Percentiles rank a stretch among this genome's conserved stretches.
Conservation (phyloP, 2,797 vertebrate species). For the Hypotaenidia okinawae region DNA sequence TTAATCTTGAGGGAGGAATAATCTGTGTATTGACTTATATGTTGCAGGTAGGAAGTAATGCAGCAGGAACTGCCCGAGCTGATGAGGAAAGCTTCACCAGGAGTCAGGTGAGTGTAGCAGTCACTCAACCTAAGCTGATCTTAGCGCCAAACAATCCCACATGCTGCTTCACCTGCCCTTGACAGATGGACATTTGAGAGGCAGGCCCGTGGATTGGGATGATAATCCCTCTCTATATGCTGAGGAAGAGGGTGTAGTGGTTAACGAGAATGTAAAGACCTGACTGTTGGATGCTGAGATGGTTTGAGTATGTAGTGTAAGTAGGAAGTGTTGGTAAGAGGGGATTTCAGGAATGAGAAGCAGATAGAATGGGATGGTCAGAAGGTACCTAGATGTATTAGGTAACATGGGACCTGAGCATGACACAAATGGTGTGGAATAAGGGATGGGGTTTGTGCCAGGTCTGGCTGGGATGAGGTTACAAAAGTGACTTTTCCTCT, state of each 20-base stretch:
- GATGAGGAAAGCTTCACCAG: not conserved
- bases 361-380: not conserved
- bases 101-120: not conserved
- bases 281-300: not conserved
- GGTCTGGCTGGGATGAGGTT: not conserved
- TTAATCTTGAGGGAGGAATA: not conserved
- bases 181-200: rapidly evolving
- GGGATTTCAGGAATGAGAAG: not conserved
- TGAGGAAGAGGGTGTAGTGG: not conserved
- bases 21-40: not conserved
- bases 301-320: not conserved
- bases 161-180: not conserved
- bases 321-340: not conserved
- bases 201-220: not conserved
- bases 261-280: not conserved
- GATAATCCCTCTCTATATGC: not conserved
- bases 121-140: not conserved
- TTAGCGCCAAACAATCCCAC: not conserved
- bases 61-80: not conserved
- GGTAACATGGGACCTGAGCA: not conserved
- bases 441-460: not conserved
- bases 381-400: not conserved
- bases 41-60: not conserved
- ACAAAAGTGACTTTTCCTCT: not conserved
- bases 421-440: not conserved